phyloP scores from a whole-genome alignment of 2,888 invertebrate species.

The Ethmia dodecea region DNA sequence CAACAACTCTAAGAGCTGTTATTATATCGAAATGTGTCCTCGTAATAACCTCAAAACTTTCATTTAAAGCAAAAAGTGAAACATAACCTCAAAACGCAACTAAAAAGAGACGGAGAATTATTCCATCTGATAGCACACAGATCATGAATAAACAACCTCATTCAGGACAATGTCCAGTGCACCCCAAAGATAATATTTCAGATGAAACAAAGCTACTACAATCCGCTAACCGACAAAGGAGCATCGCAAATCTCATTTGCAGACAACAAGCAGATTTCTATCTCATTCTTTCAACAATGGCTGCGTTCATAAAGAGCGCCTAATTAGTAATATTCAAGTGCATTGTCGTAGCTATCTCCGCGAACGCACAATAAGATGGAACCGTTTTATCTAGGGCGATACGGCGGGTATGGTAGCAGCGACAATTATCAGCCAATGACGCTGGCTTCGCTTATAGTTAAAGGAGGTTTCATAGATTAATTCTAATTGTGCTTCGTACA shows the following conservation, averaged over 20 bases:
- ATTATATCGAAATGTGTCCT: too few species aligned
- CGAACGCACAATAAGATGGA: conserved; percentile 70
- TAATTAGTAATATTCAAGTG: conserved; percentile 76
- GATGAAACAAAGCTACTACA: conserved; percentile 68
- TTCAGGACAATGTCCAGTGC: conserved; percentile 45
- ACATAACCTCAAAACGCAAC: too few species aligned
- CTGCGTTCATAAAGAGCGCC: conserved; percentile 70
- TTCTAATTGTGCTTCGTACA: too few species aligned
- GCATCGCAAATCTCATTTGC: conserved; percentile 74
- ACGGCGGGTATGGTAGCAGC: conserved; percentile 58
- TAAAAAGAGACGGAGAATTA: conserved; percentile 16
- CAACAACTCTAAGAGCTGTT: too few species aligned
- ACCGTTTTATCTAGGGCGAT: conserved; percentile 70
- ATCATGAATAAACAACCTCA: conserved; percentile 32
- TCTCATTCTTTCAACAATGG: conserved; percentile 76
- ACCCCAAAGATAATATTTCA: conserved; percentile 49
- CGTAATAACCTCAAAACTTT: too few species aligned
- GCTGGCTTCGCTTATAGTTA: too few species aligned
- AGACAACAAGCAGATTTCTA: conserved; percentile 71
- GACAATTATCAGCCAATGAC: conserved; percentile 71
- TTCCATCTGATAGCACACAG: conserved; percentile 41
- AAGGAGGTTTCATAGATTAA: too few species aligned
- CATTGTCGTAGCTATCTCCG: conserved; percentile 66
- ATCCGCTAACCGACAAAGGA: conserved; percentile 67
- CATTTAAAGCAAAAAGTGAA: too few species aligned